phyloP scores from a whole-genome alignment of 2,113 vertebrate species.

The Nothoprocta pentlandii region DNA sequence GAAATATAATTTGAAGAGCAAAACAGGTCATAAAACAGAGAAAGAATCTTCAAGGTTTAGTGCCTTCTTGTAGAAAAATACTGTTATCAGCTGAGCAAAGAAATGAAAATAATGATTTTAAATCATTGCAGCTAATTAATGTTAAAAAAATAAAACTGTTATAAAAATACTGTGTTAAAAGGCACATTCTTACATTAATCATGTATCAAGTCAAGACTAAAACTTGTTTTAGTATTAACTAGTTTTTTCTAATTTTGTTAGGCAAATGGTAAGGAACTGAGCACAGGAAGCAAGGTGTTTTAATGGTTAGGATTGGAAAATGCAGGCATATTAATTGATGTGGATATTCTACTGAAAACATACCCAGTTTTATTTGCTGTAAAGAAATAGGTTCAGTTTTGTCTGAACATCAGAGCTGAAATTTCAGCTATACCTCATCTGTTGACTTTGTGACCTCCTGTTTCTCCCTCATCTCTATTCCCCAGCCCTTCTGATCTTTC shows the following conservation, averaged over 20 bases:
- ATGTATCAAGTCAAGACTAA: neutral
- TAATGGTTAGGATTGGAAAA: neutral
- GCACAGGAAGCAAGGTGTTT: neutral
- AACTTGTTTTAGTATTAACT: neutral
- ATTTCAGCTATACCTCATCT: neutral
- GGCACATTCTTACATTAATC: neutral
- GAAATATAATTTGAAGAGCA: neutral
- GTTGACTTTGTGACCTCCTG: neutral
- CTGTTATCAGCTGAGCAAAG: neutral
- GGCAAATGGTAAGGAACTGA: neutral
- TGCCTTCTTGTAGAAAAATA: neutral
- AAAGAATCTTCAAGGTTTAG: neutral
- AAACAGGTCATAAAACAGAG: neutral
- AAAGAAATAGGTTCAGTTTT: neutral
- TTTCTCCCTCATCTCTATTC: neutral
- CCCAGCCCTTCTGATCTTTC: neutral
- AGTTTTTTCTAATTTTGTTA: neutral
- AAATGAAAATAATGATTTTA: neutral
- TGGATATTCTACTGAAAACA: neutral
- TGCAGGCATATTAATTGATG: accelerated
- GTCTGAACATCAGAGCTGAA: neutral
- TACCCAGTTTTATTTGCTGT: accelerated
- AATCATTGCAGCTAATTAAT: neutral
- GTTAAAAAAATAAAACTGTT: neutral
- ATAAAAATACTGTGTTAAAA: neutral